Conservation (phyloP, 2,888 invertebrate genomes). For the Scaptodrosophila latifasciaeformis region DNA sequence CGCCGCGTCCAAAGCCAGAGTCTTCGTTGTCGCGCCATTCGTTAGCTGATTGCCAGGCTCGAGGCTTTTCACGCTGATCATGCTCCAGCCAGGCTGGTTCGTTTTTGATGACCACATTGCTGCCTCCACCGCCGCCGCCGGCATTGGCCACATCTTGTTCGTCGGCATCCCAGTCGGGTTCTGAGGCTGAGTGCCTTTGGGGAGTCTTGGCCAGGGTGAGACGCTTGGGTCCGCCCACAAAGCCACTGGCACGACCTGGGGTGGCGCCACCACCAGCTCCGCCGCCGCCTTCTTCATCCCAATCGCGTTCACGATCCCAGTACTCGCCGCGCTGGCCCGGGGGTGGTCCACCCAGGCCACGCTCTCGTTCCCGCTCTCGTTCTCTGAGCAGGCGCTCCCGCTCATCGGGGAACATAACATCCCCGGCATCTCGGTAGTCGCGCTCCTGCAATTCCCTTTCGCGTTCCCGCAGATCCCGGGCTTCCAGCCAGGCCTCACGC, state of each 20-base stretch:
- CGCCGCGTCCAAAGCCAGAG: slow-evolving; percentile 35
- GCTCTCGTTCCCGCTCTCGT: slow-evolving; percentile 53
- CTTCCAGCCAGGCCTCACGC: slow-evolving; percentile 57
- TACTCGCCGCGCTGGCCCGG: slow-evolving; percentile 59
- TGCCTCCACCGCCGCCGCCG: slow-evolving; percentile 15
- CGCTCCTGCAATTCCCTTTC: slow-evolving; percentile 48
- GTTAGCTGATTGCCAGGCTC: slow-evolving; percentile 53
- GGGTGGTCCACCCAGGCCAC: slow-evolving; percentile 51
- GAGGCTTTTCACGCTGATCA: slow-evolving; percentile 61
- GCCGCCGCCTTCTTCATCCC: slow-evolving; percentile 53
- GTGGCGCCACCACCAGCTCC: slow-evolving; percentile 34
- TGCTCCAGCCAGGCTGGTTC: slow-evolving; percentile 58
- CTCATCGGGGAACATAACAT: slow-evolving; percentile 59
- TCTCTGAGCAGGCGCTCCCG: slow-evolving; percentile 55
- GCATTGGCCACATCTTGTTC: slow-evolving; percentile 49
- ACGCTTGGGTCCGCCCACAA: slow-evolving; percentile 68
- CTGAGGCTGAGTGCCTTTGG: slow-evolving; percentile 61
- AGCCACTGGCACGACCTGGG: slow-evolving; percentile 57
- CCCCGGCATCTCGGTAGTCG: slow-evolving; percentile 56
- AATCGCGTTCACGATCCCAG: slow-evolving; percentile 69
- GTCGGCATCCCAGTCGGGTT: slow-evolving; percentile 73
- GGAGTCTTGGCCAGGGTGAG: slow-evolving; percentile 27
- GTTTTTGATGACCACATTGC: slow-evolving; percentile 33
- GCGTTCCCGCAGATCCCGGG: slow-evolving; percentile 55
- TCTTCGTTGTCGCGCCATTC: slow-evolving; percentile 69